A percentile compares a stretch with the other conserved stretches of the same genome.
phyloP scores from a whole-genome alignment of 2,888 invertebrate species.

The Cabera pusaria region DNA sequence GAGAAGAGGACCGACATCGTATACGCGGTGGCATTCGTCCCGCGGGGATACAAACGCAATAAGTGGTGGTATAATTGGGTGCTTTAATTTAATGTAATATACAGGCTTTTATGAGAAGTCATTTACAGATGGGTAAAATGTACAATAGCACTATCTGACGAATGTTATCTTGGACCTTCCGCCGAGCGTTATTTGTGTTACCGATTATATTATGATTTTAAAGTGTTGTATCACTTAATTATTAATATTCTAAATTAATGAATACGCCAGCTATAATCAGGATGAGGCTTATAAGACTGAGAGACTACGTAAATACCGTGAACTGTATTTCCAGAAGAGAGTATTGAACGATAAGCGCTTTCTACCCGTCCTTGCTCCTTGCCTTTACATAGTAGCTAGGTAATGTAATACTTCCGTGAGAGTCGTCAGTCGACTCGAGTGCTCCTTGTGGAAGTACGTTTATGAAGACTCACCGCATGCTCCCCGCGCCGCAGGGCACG shows the following conservation, averaged over 20 bases:
- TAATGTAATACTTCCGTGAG: slow-evolving; percentile 63
- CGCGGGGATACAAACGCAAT: slow-evolving; percentile 56
- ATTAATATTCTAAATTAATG: slow-evolving; percentile 43
- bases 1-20: slow-evolving; percentile 43
- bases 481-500: slow-evolving; percentile 37
- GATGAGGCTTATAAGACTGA: slow-evolving; percentile 79
- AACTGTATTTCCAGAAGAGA: slow-evolving; percentile 73
- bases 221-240: slow-evolving; percentile 30
- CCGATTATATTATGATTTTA: slow-evolving; percentile 23
- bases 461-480: slow-evolving; percentile 43
- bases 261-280: slow-evolving; percentile 60
- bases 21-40: slow-evolving; percentile 44
- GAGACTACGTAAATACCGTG: slow-evolving; percentile 75
- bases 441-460: slow-evolving; percentile 66
- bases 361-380: slow-evolving; percentile 82
- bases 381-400: slow-evolving; percentile 80
- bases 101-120: slow-evolving; percentile 57
- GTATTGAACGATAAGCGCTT: slow-evolving; percentile 75
- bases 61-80: slow-evolving; percentile 69
- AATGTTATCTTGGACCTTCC: slow-evolving; percentile 36
- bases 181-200: slow-evolving; percentile 18
- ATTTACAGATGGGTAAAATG: slow-evolving; percentile 52
- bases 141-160: slow-evolving; percentile 58
- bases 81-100: slow-evolving; percentile 73
- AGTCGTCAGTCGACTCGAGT: slow-evolving; percentile 46